phyloP scores from a whole-genome alignment of 2,888 invertebrate species.

The Danaus chrysippus region DNA sequence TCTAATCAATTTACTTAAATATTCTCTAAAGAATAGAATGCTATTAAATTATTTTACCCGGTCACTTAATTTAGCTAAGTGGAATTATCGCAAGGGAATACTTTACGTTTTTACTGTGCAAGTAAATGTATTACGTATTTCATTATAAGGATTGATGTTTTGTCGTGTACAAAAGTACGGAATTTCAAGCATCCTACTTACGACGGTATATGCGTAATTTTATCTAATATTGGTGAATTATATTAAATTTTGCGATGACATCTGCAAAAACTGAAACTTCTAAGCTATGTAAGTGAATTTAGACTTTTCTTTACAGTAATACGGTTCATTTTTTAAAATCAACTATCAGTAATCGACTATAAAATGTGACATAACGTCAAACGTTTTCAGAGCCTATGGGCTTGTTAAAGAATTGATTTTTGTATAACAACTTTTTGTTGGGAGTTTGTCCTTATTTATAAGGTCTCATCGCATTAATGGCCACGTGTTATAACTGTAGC shows the following conservation, averaged over 20 bases:
- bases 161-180: no score
- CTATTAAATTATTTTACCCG: constrained; percentile 19
- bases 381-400: constrained; percentile 12
- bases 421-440: constrained; percentile 33
- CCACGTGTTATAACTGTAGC: constrained; percentile 50
- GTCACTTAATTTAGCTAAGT: constrained; percentile 23
- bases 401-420: constrained; percentile 14
- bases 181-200: background rate
- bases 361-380: background rate
- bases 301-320: background rate
- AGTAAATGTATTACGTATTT: no score
- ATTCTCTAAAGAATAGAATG: constrained; percentile 20
- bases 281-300: constrained; percentile 9
- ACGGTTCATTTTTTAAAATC: constrained; percentile 8
- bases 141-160: no score
- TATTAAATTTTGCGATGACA: constrained; percentile 15
- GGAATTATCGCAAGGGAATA: constrained; percentile 17
- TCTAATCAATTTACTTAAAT: constrained; percentile 6
- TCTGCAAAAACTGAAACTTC: constrained; percentile 5
- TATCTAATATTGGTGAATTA: constrained; percentile 17
- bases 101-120: background rate
- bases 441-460: constrained; percentile 46
- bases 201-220: background rate
- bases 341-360: no score
- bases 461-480: constrained; percentile 63